Evolutionary conservation across 1,140 invertebrate genomes (phyloP), one percentile per base, ranked within the genome.

Genomic region (Rhynchophorus ferrugineus): DNA sequence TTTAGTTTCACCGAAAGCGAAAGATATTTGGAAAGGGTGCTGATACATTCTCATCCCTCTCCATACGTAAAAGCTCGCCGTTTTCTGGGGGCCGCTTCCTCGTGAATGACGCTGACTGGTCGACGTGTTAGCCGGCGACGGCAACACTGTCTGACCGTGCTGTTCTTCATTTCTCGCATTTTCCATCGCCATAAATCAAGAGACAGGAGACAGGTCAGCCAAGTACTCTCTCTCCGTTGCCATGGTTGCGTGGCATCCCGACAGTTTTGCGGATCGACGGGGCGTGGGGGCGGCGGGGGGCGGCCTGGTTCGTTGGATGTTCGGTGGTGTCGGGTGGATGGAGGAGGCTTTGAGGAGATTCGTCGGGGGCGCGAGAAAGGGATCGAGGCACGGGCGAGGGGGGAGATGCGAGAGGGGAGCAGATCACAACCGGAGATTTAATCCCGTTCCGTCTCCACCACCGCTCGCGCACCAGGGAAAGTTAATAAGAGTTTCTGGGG

Each of bases 141-240:
- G 5, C 49, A 44, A 42, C 9, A 61, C 61, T 66, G 65, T 68
- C 65, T 64, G 66, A 59, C 63, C 59, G 59, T 67, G 60, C 63
- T 64, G 64, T 64, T 69, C 68, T 70, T 70, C 68, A 70, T 70
- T 70, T 70, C 68, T 70, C 67, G 66, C 68, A 69, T 70, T 70
- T 70, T 69, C 67, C 65, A 70, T 68, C 62, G 66, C 67, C 68
- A 68, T 70, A 70, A 70, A 70, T 70, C 68, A 70, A 68, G 65
- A 61, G 68, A 70, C 68, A 70, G 67, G 67, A 70, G 68, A 70
- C 68, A 70, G 68, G 61, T 62, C 59, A 66, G 66, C 65, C 59
- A 60, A 66, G 63, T 65, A 62, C 66, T 61, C 64, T 44, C 43
- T 53, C 49, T 52, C 49, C 42, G 50, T 69, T 69, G 66, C 66